Base-by-base conservation (phyloP, 2,888 invertebrate genomes). In the Dinocampus coccinellae region DNA sequence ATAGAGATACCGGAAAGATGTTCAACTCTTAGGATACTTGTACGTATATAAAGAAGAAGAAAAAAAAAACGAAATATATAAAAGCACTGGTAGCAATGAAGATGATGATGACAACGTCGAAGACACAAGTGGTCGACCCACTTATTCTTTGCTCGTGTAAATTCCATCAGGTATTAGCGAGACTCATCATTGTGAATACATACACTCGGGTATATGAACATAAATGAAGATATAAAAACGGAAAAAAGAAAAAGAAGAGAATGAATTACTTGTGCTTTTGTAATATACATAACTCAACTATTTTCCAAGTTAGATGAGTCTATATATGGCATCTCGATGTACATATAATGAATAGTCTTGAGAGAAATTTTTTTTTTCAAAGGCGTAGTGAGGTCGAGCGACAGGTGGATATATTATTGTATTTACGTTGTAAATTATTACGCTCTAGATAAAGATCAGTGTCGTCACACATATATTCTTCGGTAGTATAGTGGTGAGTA, bases 391-490 rank as follows among this genome's bases (percentile, higher is more conserved):
- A 36, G 58, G 52, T 67, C 39, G 65, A 26, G 26, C 61, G 26
- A 36, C 26, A 66, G 55, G 55, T 66, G 39, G 60, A n/a, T n/a
- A 16, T 20, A 39, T 26, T 29, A 42, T 55, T 55, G 47, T 36
- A 22, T 55, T 29, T 24, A 57, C 34, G 16, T 53, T 39, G 76
- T 71, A 79, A 80, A n/a, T n/a, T n/a, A n/a, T n/a, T n/a, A n/a
- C n/a, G n/a, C n/a, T n/a, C n/a, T n/a, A n/a, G n/a, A n/a, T n/a
- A n/a, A n/a, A n/a, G n/a, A n/a, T n/a, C n/a, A n/a, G n/a, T n/a
- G n/a, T n/a, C n/a, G n/a, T n/a, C n/a, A n/a, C n/a, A n/a, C n/a
- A n/a, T n/a, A n/a, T n/a, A n/a, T n/a, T n/a, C n/a, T n/a, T n/a
- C n/a, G n/a, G n/a, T n/a, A n/a, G n/a, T n/a, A n/a, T n/a, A n/a